A percentile compares a stretch with the other conserved stretches of the same genome.
These are phyloP conservation scores for Erebia epiphron DNA, from an alignment of 2,888 invertebrate genomes.

Conservation along the genomic window DNA sequence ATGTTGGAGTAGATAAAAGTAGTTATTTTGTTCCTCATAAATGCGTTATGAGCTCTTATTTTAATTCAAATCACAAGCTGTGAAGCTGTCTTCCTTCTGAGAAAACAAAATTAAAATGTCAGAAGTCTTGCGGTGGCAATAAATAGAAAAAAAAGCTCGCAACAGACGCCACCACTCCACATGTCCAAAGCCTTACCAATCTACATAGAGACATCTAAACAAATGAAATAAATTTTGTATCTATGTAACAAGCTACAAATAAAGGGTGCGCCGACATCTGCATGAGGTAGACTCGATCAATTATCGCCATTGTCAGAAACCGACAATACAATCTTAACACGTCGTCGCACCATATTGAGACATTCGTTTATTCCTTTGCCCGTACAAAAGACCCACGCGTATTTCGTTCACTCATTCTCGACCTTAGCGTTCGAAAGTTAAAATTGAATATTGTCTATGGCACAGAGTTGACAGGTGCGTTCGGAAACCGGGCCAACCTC, in stretches of 20 bases:
- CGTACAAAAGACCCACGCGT: slow-evolving; percentile 52
- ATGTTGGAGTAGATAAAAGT: too few species aligned
- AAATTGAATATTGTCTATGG: slow-evolving; percentile 50
- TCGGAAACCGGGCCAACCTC: slow-evolving; percentile 69
- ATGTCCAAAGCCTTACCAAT: slow-evolving; percentile 65
- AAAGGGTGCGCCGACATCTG: slow-evolving; percentile 72
- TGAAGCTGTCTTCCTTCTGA: slow-evolving; percentile 38
- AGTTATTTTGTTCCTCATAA: background rate
- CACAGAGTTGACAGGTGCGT: slow-evolving; percentile 69
- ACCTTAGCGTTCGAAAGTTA: slow-evolving; percentile 51
- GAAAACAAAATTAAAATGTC: slow-evolving; percentile 48
- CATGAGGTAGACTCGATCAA: slow-evolving; percentile 70
- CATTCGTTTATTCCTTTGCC: slow-evolving; percentile 43
- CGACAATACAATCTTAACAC: slow-evolving; percentile 66
- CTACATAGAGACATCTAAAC: slow-evolving; percentile 60
- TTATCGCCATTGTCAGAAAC: slow-evolving; percentile 70
- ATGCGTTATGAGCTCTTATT: slow-evolving; percentile 26
- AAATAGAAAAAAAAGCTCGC: slow-evolving; percentile 42
- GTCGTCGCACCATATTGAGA: slow-evolving; percentile 67
- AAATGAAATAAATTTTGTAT: slow-evolving; percentile 63
- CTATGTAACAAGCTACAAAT: slow-evolving; percentile 54
- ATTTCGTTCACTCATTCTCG: slow-evolving; percentile 32
- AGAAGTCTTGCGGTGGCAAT: slow-evolving; percentile 37
- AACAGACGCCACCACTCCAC: slow-evolving; percentile 48
- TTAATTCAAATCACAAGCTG: slow-evolving; percentile 30